Evolutionary conservation across 35 echinoderm and acorn worm genomes (phyloP).

Genomic region (Stichopus chloronotus): DNA sequence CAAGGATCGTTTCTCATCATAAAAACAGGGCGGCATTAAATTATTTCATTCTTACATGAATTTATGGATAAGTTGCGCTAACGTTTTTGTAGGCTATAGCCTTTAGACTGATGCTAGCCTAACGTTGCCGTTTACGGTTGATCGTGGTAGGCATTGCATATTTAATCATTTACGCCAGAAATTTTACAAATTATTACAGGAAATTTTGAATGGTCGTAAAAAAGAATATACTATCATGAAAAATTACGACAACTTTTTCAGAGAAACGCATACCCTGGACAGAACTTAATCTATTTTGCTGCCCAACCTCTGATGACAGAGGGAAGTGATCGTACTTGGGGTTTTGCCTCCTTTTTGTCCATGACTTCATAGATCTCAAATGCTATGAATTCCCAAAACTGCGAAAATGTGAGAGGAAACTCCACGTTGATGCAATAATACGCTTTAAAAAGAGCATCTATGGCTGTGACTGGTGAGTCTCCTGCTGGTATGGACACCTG

Average conservation of each 20-base stretch:
- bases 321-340: conserved; percentile 8
- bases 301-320: background rate
- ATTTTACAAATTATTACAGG: background rate
- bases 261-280: conserved; percentile 9
- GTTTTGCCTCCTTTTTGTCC: conserved; percentile 28
- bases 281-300: conserved; percentile 15
- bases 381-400: conserved; percentile 41
- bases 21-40: conserved; percentile 37
- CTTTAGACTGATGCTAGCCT: conserved; percentile 33
- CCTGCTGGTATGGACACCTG: conserved; percentile 7
- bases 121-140: conserved; percentile 28
- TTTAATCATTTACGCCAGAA: conserved; percentile 36
- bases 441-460: conserved; percentile 12
- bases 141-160: conserved; percentile 9
- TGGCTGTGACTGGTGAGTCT: conserved; percentile 5
- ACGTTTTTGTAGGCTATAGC: conserved; percentile 30
- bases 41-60: conserved; percentile 24
- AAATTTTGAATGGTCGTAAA: conserved; percentile 16
- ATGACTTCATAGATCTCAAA: conserved; percentile 37
- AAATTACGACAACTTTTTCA: conserved; percentile 19
- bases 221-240: too few species aligned
- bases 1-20: conserved; percentile 36
- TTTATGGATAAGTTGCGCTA: conserved; percentile 32
- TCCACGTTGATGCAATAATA: conserved; percentile 49
- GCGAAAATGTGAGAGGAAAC: background rate